phyloP scores from a whole-genome alignment of 2,888 invertebrate species.

The Spodoptera picta region DNA sequence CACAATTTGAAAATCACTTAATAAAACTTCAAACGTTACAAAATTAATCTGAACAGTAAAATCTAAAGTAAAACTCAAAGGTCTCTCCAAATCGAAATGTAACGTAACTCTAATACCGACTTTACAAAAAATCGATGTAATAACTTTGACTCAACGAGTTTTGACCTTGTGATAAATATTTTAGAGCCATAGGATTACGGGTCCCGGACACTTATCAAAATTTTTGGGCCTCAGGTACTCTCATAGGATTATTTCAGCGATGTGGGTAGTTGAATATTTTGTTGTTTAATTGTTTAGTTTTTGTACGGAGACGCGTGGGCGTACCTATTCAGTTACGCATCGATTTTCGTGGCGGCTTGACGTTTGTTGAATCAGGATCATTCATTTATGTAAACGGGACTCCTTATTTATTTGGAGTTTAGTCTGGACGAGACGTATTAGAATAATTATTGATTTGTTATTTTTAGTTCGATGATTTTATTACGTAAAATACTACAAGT shows the following conservation, averaged over 20 bases:
- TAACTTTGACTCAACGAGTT: conserved; percentile 29
- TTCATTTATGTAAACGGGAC: too few species aligned
- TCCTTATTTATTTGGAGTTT: too few species aligned
- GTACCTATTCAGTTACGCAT: conserved; percentile 14
- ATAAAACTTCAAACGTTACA: too few species aligned
- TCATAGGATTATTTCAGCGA: conserved; percentile 26
- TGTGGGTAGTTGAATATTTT: conserved; percentile 37
- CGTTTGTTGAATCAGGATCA: conserved; percentile 1
- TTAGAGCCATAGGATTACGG: conserved; percentile 23
- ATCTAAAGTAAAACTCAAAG: neutral
- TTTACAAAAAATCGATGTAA: conserved; percentile 33
- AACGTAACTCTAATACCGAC: conserved; percentile 9
- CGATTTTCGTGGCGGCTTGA: neutral
- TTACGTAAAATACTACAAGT: too few species aligned
- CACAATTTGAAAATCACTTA: too few species aligned
- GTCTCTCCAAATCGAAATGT: neutral
- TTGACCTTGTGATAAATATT: conserved; percentile 47
- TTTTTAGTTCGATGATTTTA: too few species aligned
- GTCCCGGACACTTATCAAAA: conserved; percentile 30
- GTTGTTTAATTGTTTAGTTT: conserved; percentile 34
- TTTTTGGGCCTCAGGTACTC: conserved; percentile 32
- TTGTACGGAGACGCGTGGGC: conserved; percentile 4
- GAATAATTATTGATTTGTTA: too few species aligned
- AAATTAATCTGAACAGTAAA: too few species aligned
- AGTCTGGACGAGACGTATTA: too few species aligned